Evolutionary conservation across 2,113 vertebrate genomes (phyloP).

Genomic region (Clarias macrocephalus): DNA sequence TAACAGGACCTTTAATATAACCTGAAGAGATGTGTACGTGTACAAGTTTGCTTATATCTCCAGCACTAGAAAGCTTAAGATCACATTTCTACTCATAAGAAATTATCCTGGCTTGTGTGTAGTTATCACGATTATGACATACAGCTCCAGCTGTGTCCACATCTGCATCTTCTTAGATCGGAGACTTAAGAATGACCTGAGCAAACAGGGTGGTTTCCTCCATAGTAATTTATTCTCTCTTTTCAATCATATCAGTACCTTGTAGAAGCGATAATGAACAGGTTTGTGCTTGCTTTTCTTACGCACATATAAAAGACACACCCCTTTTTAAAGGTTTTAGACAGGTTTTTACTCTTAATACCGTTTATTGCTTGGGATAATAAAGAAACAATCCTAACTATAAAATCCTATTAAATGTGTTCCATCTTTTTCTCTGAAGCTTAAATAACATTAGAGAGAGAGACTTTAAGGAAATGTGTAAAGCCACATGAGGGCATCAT

Average conservation of each 20-base stretch:
- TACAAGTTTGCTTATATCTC: background rate
- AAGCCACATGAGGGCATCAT: constrained; percentile 61
- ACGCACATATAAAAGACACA: background rate
- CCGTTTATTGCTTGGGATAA: background rate
- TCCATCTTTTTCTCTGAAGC: background rate
- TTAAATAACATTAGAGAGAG: background rate
- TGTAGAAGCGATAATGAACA: background rate
- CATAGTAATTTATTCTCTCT: background rate
- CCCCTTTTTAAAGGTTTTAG: background rate
- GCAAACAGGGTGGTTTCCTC: background rate
- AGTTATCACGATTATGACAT: background rate
- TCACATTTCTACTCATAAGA: background rate
- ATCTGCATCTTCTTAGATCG: background rate
- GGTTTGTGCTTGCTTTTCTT: background rate
- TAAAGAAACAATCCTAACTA: background rate
- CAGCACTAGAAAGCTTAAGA: background rate
- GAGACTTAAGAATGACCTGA: background rate
- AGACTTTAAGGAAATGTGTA: background rate
- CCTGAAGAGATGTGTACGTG: background rate
- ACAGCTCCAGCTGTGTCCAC: background rate
- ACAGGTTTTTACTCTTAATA: background rate
- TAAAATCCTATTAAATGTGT: background rate
- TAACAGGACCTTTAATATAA: background rate
- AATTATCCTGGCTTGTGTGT: background rate
- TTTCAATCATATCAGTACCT: background rate